Conservation (phyloP, 23 tunicate genomes). For the Halocynthia aurantium region DNA sequence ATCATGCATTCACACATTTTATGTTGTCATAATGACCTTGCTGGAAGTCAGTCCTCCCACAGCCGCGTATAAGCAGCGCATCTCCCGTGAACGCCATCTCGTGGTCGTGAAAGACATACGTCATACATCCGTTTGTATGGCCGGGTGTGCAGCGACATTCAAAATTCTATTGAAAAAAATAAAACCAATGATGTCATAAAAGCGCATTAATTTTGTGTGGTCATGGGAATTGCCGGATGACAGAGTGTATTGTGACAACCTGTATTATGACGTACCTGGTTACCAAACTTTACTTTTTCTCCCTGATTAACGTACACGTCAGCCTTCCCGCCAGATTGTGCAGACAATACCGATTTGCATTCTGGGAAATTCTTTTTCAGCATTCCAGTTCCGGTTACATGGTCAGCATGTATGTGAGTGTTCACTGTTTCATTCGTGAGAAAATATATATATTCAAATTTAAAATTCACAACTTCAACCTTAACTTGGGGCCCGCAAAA, state of each 20-base stretch:
- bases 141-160: slow-evolving; percentile 52
- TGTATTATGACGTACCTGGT: slow-evolving; percentile 26
- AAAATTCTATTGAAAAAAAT: slow-evolving; percentile 23
- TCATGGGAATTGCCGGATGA: too few species aligned
- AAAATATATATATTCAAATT: too few species aligned
- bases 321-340: slow-evolving; percentile 65
- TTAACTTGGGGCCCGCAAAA: too few species aligned
- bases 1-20: neutral
- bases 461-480: too few species aligned
- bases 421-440: slow-evolving; percentile 29
- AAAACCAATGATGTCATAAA: too few species aligned
- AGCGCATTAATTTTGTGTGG: too few species aligned
- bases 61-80: slow-evolving; percentile 55
- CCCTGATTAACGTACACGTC: slow-evolving; percentile 50
- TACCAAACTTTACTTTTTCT: slow-evolving; percentile 50
- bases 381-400: slow-evolving; percentile 80
- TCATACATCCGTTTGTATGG: slow-evolving; percentile 68
- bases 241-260: neutral
- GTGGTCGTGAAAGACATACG: slow-evolving; percentile 51
- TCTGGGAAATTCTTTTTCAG: slow-evolving; percentile 37
- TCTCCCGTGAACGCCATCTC: slow-evolving; percentile 70
- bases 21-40: slow-evolving; percentile 25
- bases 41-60: slow-evolving; percentile 88
- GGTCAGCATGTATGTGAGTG: slow-evolving; percentile 93
- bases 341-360: slow-evolving; percentile 55